Evolutionary conservation across 2,113 vertebrate genomes (phyloP), one percentile per base, ranked within the genome.

Genomic region (Salvelinus namaycush): DNA sequence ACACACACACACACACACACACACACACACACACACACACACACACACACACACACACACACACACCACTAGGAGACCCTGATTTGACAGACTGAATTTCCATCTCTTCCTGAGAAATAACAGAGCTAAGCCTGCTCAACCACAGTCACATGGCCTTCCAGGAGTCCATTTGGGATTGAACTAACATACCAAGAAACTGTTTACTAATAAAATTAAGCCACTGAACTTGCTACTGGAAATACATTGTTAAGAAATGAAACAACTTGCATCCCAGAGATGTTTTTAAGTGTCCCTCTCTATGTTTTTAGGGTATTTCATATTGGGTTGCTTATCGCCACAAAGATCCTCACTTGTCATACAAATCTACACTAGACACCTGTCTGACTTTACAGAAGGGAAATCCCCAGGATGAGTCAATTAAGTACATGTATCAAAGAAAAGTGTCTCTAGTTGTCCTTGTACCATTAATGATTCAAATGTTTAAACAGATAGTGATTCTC

Each of bases 71-170:
- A 84, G 87, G 89, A 91, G 87, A 93, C 89, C 89, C 90, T 93
- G 92, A 93, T 89, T 91, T 89, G 83, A 81, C 75, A 83, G 65
- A 89, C 76, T 76, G 85, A 80, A 73, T 81, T 88, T 80, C 83
- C 77, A 66, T 83, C 83, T 85, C 74, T 87, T 90, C 92, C 92
- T 92, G 91, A 93, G 91, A 87, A 88, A 84, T 86, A 76, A 78
- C 74, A 80, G 27, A 73, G 77, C 80, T 44, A 44, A 44, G 39
- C 39, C 79, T 74, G 80, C 68, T 85, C 83, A 80, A 76, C 66
- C 24, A 75, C 68, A 80, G 79, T 87, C 82, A 70, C 79, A 76
- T 75, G 72, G 68, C 76, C 78, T 77, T 80, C 82, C 82, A 84
- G 78, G 70, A 88, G 77, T 62, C 79, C 68, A 74, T 69, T 67